phyloP scores from a whole-genome alignment of 2,113 vertebrate species.

The Pangasianodon gigas region DNA sequence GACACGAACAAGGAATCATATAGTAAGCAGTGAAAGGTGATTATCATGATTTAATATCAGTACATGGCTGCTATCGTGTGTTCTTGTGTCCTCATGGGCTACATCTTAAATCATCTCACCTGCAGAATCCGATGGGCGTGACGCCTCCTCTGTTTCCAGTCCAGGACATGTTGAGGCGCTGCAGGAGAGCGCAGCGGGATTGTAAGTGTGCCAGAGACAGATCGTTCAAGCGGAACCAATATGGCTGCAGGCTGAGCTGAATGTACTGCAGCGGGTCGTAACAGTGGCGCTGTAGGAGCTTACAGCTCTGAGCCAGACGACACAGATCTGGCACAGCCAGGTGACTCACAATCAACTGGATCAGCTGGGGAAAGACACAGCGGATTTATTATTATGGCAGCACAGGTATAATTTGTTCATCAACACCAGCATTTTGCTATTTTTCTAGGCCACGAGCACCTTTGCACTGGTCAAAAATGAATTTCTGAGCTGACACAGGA shows the following conservation, averaged over 20 bases:
- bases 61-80: too few relatives aligned
- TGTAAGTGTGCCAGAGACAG: slow-evolving; percentile 88
- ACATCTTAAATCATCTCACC: slow-evolving; percentile 72
- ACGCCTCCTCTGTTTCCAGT: slow-evolving; percentile 92
- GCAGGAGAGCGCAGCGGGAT: slow-evolving; percentile 89
- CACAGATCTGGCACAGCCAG: slow-evolving; percentile 94
- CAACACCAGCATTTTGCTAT: too few relatives aligned
- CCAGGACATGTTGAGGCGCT: slow-evolving; percentile 98
- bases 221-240: slow-evolving; percentile 91
- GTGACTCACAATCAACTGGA: slow-evolving; percentile 96
- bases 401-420: background rate
- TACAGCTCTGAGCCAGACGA: slow-evolving; percentile 94
- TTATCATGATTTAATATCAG: too few relatives aligned
- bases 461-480: background rate
- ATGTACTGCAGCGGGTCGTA: slow-evolving; percentile 95
- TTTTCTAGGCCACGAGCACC: background rate
- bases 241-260: slow-evolving; percentile 96
- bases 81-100: background rate
- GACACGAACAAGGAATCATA: too few relatives aligned
- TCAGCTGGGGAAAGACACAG: slow-evolving; percentile 77
- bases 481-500: background rate
- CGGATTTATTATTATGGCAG: background rate
- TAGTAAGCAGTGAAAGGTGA: background rate
- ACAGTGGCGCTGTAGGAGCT: slow-evolving; percentile 94
- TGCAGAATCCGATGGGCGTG: slow-evolving; percentile 90